Base-by-base conservation (phyloP, 2,888 invertebrate genomes). In the Lepidocyrtoides sp. region DNA sequence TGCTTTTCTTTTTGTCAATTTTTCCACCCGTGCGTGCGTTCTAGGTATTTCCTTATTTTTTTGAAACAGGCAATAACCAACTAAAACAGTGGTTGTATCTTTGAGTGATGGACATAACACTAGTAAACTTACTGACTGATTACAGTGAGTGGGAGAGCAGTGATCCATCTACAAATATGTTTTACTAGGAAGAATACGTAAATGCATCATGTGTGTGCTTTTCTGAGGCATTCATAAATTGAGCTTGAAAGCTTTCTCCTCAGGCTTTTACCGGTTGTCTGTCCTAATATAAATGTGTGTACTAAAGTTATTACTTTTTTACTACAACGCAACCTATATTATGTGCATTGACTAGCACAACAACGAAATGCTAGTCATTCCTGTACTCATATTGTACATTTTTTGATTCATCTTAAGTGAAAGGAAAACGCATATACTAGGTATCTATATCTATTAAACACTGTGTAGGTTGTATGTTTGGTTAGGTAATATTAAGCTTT, bases 231-330 rank as follows among this genome's bases (percentile, higher is more conserved):
- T 85, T 72, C 90, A 81, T 85, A 91, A 91, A 91, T 91, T 91
- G 85, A 57, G 90, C 83, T 85, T 91, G 90, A 91, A 91, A 91
- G 90, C 90, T 91, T 91, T 91, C 90, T 91, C 90, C 89, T 89
- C 89, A 63, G 66, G 90, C 90, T 91, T 91, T 91, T 91, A 91
- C 90, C 85, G 90, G 85, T 81, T 91, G 90, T 91, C 90, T 91
- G 66, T 85, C 81, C 26, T 54, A 89, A 89, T 89, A 89, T 89
- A 79, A 77, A 81, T 82, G 57, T 44, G 88, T 84, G 63, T 79
- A 69, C 84, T 4, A 66, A 77, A 77, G 77, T 77, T 83, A 89
- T 89, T 89, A 81, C 88, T 72, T 51, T 32, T 79, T 86, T 86
- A n/a, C n/a, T n/a, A n/a, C n/a, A n/a, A n/a, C n/a, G n/a, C n/a